A percentile compares a stretch with the other conserved stretches of the same genome.
Conservation (phyloP, 1,140 invertebrate genomes). For the Reticulitermes speratus region DNA sequence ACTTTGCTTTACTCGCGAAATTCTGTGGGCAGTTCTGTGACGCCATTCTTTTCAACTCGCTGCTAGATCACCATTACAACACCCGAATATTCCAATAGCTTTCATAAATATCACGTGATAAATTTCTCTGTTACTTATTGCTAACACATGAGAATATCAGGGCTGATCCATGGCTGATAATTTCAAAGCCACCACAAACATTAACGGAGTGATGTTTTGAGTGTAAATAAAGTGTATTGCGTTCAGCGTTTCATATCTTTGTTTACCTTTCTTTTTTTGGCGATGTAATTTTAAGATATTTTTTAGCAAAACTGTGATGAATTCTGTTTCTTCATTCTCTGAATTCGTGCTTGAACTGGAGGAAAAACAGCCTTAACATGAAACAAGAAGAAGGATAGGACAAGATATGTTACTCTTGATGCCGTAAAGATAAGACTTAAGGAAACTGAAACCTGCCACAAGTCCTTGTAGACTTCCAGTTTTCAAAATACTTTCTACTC, state of each 20-base stretch:
- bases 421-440: background rate
- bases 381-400: background rate
- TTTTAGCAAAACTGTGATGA: background rate
- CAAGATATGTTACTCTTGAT: background rate
- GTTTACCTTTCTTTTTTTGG: background rate
- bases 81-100: background rate
- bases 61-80: background rate
- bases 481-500: conserved; percentile 2
- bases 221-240: no score
- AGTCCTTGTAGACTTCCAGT: background rate
- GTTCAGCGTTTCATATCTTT: background rate
- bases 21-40: no score
- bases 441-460: background rate
- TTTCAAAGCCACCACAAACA: background rate
- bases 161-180: background rate
- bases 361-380: background rate
- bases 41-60: background rate
- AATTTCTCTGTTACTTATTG: background rate
- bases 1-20: background rate
- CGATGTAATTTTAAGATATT: conserved; percentile 1
- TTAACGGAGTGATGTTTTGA: background rate
- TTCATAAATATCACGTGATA: background rate
- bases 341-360: conserved; percentile 12
- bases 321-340: background rate
- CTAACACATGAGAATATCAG: background rate